Conservation (phyloP, 2,113 vertebrate species). For the Calyptommatus sinebrachiatus region DNA sequence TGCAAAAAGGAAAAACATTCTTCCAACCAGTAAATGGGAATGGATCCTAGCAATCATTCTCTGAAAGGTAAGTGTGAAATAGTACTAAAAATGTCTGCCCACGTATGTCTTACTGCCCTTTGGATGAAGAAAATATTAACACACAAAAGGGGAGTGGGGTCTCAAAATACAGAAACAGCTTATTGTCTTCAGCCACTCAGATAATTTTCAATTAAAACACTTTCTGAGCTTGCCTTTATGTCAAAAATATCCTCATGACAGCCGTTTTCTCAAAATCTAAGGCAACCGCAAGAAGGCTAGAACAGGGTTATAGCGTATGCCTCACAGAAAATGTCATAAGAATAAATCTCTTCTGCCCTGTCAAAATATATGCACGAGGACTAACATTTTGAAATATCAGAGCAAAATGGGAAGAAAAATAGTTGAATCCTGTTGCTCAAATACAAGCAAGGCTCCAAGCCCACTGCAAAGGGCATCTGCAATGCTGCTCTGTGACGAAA, state of each 20-base stretch:
- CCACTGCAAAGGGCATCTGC: slow-evolving; percentile 11
- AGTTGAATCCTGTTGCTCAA: neutral
- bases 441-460: slow-evolving; percentile 33
- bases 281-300: neutral
- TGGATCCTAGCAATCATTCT: too few relatives aligned
- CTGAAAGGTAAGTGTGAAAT: too few relatives aligned
- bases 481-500: neutral
- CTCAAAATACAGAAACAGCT: neutral
- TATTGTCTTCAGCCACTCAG: neutral
- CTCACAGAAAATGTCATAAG: neutral
- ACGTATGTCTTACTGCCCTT: neutral
- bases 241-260: neutral
- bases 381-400: neutral
- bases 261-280: neutral
- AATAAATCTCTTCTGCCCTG: neutral
- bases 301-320: neutral
- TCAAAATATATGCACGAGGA: neutral
- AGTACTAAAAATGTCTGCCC: too few relatives aligned
- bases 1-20: too few relatives aligned
- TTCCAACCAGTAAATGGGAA: too few relatives aligned
- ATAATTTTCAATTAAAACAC: neutral
- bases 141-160: neutral
- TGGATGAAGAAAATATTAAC: neutral
- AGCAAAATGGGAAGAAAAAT: neutral
- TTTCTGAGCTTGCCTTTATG: neutral